A percentile compares a stretch with the other conserved stretches of the same genome.
Conservation (phyloP, 2,888 invertebrate species). For the Rhamnusium bicolor region DNA sequence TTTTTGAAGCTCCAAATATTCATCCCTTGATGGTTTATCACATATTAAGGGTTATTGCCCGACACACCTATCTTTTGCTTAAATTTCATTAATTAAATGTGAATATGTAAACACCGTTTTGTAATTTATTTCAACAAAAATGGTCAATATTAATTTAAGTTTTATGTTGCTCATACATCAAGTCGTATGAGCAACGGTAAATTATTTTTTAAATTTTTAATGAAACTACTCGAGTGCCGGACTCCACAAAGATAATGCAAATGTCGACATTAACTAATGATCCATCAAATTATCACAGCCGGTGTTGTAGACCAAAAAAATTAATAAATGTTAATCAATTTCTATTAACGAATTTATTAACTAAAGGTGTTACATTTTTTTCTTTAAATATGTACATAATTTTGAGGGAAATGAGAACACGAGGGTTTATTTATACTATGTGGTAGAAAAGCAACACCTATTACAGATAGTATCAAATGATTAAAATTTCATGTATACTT, state of each 20-base stretch:
- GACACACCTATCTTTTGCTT: not conserved
- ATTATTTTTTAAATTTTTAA: not conserved
- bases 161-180: not conserved
- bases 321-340: not conserved
- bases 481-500: too few species aligned
- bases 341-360: not conserved
- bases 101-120: not conserved
- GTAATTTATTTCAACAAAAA: not conserved
- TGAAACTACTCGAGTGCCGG: not conserved
- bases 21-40: not conserved
- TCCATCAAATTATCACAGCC: not conserved
- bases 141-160: not conserved
- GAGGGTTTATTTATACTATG: too few species aligned
- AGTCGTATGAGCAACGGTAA: not conserved
- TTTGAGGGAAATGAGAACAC: too few species aligned
- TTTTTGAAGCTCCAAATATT: not conserved
- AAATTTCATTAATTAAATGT: not conserved
- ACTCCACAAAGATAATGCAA: not conserved
- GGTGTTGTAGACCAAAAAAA: not conserved
- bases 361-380: not conserved
- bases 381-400: too few species aligned
- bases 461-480: too few species aligned
- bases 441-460: too few species aligned
- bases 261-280: not conserved
- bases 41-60: not conserved